Base-by-base conservation (phyloP, 2,113 vertebrate species). In the Sapajus apella region DNA sequence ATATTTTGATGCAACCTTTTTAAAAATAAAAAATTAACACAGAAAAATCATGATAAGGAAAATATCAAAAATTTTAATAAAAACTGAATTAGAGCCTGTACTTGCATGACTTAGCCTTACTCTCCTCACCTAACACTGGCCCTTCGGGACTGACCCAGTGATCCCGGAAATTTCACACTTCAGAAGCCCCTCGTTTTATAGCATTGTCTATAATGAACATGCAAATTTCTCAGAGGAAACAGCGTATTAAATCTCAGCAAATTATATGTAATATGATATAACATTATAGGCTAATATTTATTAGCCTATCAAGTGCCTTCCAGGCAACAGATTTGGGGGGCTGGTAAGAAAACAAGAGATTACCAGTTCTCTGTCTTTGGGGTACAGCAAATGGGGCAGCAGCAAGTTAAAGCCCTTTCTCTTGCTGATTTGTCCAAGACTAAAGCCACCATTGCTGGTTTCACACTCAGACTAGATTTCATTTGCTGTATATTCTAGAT, bases 401-500 rank as follows among this genome's bases (percentile, higher is more conserved):
- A 30, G 5, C 3, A 18, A 58, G 30, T 79, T 45, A 45, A 72
- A 47, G 76, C 25, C 64, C 23, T n/a, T 81, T 75, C 64, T 84
- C 37, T 27, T 17, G 17, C 56, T 52, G 4, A 32, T 1, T 64
- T 14, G 21, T n/a, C 27, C 11, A 68, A 30, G 58, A 61, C 25
- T 27, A 55, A 68, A 89, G 32, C 6, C 40, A 55, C 25, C 4
- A 23, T 16, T 68, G 32, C 16, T 16, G 21, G 12, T 45, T 79
- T 76, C 66, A 87, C 8, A 6, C 13, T 32, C 40, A 16, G 64
- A 75, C 23, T 35, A 25, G 50, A 64, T 11, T 70, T n/a, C 30
- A 35, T 52, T 55, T 47, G 25, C 50, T 37, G 43, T 56, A 16
- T 80, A 58, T 88, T 95, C 96, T 82, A 90, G 35, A 55, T 70